Conservation (phyloP, 1,140 invertebrate genomes). For the Aplysia californica region DNA sequence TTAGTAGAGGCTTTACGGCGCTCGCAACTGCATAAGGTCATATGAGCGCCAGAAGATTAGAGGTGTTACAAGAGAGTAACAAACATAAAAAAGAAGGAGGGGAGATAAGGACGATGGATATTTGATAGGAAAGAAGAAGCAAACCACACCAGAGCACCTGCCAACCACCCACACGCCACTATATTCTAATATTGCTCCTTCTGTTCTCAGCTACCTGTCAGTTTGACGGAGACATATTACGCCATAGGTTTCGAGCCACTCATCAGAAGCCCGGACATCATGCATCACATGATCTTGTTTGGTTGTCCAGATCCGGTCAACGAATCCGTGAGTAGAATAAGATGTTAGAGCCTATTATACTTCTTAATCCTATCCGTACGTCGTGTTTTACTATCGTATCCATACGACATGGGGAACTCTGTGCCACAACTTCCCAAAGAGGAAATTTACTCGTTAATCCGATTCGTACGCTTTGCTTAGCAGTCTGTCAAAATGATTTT, state of each 20-base stretch:
- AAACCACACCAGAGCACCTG: too few species aligned
- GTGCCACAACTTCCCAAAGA: not conserved
- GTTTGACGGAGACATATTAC: slow-evolving; percentile 30
- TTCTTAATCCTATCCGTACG: not conserved
- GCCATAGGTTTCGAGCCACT: slow-evolving; percentile 39
- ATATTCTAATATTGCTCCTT: too few species aligned
- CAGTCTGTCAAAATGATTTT: too few species aligned
- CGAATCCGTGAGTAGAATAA: not conserved
- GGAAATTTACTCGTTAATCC: not conserved
- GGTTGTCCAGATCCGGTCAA: slow-evolving; percentile 18
- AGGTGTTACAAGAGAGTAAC: too few species aligned
- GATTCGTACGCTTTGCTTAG: not conserved
- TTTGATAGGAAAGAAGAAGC: too few species aligned
- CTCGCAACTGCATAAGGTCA: too few species aligned
- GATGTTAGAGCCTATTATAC: too few species aligned
- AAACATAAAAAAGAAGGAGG: too few species aligned
- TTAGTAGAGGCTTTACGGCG: too few species aligned
- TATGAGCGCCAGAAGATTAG: too few species aligned
- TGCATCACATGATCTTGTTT: slow-evolving; percentile 49
- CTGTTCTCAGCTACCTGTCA: slow-evolving; percentile 6
- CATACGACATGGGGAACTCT: not conserved
- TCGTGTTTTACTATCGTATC: not conserved
- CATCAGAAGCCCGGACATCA: slow-evolving; percentile 38
- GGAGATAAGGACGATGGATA: too few species aligned
- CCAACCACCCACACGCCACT: too few species aligned